Base-by-base conservation (phyloP, 2,797 vertebrate species). In the Xyrichtys novacula region DNA sequence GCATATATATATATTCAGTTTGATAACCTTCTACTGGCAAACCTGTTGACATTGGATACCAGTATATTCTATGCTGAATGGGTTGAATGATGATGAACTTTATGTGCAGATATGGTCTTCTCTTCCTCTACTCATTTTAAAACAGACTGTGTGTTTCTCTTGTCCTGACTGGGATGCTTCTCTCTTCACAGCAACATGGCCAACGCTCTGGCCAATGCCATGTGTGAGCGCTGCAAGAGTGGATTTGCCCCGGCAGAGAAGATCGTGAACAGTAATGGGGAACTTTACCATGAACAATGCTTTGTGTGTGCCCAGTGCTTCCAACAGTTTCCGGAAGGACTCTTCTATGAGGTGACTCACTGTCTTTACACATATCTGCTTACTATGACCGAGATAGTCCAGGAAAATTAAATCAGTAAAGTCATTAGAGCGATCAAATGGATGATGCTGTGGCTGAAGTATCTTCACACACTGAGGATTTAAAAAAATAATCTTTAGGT, bases 281-380 rank as follows among this genome's bases (percentile, higher is more conserved):
- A 99, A 62, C 93, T 99, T 49, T 99, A 98, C 89, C 98, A 99
- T 0, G 96, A 98, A 84, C 96, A 97, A 88, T 99, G 98, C 86
- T 99, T 99, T 0, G 96, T 98, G 60, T 99, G 98, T 0, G 98
- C 98, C 3, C 98, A 99, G 91, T 99, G 98, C 84, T 99, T 99
- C 71, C 98, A 98, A 80, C 97, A 98, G 89, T 99, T 99, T 78
- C 96, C 96, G 0, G 96, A 99, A 42, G 98, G 98, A 19, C 96
- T 99, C 58, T 99, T 98, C 92, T 99, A 99, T 0, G 98, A 99
- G 97, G 98, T 99, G 82, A 76, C 12, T 14, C 25, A 32, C 40
- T 34, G 7, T 54, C 12, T 6, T 40, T n/a, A 43, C 17, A 12
- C 0, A 15, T 26, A 0, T 71, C 16, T 62, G 65, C 17, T 36